A percentile compares a stretch with the other conserved stretches of the same genome.
These are phyloP conservation scores for Eurytoma californica DNA, from an alignment of 2,888 invertebrate species.

Conservation along the genomic window DNA sequence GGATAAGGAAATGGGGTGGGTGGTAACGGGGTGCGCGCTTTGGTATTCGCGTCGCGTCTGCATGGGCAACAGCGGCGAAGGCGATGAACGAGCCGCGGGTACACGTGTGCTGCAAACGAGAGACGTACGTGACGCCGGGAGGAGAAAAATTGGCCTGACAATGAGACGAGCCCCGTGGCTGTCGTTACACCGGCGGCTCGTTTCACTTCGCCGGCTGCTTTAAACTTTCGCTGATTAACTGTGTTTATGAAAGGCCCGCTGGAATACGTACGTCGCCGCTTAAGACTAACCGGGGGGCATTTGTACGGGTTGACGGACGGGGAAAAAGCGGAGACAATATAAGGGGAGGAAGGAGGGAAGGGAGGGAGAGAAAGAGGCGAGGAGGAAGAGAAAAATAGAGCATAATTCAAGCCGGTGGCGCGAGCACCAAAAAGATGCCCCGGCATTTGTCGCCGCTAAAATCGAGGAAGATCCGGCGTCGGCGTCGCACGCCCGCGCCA, in stretches of 20 bases:
- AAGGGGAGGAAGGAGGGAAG: constrained; percentile 11
- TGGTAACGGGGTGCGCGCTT: constrained; percentile 5
- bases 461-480: constrained; percentile 39
- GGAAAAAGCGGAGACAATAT: constrained; percentile 34
- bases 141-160: constrained; percentile 25
- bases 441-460: constrained; percentile 46
- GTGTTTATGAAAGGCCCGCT: background rate
- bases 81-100: constrained; percentile 35
- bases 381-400: constrained; percentile 52
- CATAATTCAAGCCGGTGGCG: constrained; percentile 47
- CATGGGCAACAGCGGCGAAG: constrained; percentile 17
- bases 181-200: background rate
- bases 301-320: background rate
- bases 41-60: constrained; percentile 43
- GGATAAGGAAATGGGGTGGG: background rate
- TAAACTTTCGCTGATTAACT: too few species aligned
- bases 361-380: constrained; percentile 1
- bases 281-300: constrained; percentile 19
- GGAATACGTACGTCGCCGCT: background rate
- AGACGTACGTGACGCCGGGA: constrained; percentile 40
- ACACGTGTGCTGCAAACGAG: constrained; percentile 50
- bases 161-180: background rate
- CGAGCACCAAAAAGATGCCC: constrained; percentile 45
- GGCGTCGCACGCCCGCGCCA: constrained; percentile 12
- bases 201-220: too few species aligned